phyloP scores from a whole-genome alignment of 1,140 invertebrate genomes.

The Trichonephila clavata region DNA sequence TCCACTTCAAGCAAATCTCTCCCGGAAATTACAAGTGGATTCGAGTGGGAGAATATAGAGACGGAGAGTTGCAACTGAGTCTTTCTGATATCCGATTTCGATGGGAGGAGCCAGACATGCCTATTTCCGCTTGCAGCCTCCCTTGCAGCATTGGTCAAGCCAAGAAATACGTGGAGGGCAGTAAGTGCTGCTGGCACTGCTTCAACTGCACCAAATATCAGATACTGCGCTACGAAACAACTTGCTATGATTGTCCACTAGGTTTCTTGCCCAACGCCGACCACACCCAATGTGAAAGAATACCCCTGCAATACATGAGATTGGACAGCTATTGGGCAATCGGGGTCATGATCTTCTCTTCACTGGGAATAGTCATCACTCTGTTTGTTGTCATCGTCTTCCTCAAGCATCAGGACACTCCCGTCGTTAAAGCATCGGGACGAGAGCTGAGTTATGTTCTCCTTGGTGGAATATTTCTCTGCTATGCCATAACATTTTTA shows the following conservation, averaged over 20 bases:
- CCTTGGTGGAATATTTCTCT: constrained; percentile 92
- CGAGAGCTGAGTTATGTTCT: constrained; percentile 93
- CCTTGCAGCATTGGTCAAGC: constrained; percentile 93
- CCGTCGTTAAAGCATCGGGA: constrained; percentile 93
- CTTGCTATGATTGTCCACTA: constrained; percentile 89
- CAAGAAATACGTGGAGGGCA: constrained; percentile 94
- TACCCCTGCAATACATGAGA: constrained; percentile 91
- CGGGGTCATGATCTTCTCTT: constrained; percentile 86
- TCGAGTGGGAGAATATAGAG: constrained; percentile 89
- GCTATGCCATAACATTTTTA: constrained; percentile 93
- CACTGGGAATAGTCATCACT: constrained; percentile 81
- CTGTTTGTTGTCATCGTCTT: constrained; percentile 84
- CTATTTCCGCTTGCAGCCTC: constrained; percentile 95
- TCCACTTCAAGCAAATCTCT: constrained; percentile 93
- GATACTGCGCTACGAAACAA: constrained; percentile 90
- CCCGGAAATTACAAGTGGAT: constrained; percentile 90
- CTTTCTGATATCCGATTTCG: constrained; percentile 82
- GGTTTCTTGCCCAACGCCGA: constrained; percentile 90
- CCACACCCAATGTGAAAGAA: constrained; percentile 87
- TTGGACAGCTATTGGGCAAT: constrained; percentile 89
- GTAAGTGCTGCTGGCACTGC: constrained; percentile 97
- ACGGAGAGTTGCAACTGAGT: constrained; percentile 89
- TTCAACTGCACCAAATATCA: constrained; percentile 96
- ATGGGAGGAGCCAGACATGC: constrained; percentile 86
- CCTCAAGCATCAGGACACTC: constrained; percentile 90